Evolutionary conservation across 2,797 vertebrate genomes (phyloP).

Genomic region (Hydrolagus colliei): DNA sequence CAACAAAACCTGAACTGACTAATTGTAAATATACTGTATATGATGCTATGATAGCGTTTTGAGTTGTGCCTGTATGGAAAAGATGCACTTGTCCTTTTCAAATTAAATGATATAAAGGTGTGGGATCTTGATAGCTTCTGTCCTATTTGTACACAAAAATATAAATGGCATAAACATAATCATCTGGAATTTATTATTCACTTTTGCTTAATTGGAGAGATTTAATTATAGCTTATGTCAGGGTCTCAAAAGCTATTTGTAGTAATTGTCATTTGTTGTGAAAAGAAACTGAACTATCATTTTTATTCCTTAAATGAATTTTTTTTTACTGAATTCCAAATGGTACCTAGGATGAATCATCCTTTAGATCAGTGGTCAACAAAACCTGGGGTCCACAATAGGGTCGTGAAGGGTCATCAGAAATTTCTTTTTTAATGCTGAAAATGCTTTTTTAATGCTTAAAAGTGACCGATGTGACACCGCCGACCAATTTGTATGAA

Average conservation of each 20-base stretch:
- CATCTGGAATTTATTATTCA: not conserved
- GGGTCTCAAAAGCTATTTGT: not conserved
- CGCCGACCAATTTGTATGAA: too few species aligned
- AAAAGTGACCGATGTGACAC: too few species aligned
- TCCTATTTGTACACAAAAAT: not conserved
- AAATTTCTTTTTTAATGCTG: too few species aligned
- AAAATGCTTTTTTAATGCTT: too few species aligned
- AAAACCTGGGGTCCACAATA: too few species aligned
- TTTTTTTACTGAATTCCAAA: not conserved
- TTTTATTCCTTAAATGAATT: not conserved
- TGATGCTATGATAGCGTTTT: constrained; percentile 15
- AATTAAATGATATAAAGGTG: constrained; percentile 13
- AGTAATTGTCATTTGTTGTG: not conserved
- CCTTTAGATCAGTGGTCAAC: too few species aligned
- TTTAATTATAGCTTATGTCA: too few species aligned
- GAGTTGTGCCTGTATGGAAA: constrained; percentile 26
- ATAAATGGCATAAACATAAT: not conserved
- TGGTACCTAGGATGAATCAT: not conserved
- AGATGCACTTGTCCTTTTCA: constrained; percentile 27
- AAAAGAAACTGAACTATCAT: not conserved
- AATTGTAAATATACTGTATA: constrained; percentile 32
- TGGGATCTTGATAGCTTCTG: not conserved
- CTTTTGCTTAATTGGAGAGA: too few species aligned
- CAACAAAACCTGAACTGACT: constrained; percentile 18
- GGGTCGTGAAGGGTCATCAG: too few species aligned